These are phyloP conservation scores for Calameuta idolon DNA, from an alignment of 2,888 invertebrate species.

Conservation along the genomic window DNA sequence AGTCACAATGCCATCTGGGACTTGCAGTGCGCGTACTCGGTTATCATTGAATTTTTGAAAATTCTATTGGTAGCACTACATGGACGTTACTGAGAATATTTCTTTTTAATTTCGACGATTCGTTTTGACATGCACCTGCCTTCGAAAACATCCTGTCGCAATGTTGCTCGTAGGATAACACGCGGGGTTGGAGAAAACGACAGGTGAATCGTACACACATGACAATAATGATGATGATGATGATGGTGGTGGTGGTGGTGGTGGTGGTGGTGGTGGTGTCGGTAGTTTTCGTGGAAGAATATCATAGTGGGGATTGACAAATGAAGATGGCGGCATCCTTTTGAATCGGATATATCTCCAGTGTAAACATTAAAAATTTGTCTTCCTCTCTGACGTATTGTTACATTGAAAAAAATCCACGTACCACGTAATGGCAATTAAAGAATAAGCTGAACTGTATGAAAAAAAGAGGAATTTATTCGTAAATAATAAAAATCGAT, in stretches of 20 bases:
- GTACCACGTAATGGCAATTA: too few relatives aligned
- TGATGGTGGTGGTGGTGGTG: background rate
- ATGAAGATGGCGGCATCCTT: constrained; percentile 44
- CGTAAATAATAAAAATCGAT: background rate
- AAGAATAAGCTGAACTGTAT: too few relatives aligned
- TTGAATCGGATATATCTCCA: constrained; percentile 28
- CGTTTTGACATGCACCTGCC: constrained; percentile 2
- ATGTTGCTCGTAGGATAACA: background rate
- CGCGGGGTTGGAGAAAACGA: background rate
- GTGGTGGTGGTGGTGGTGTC: background rate
- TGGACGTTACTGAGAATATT: background rate
- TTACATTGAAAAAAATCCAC: background rate
- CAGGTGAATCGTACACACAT: background rate
- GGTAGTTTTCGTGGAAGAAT: background rate
- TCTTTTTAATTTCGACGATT: background rate
- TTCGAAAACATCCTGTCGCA: background rate
- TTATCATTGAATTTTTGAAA: background rate
- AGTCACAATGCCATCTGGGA: background rate
- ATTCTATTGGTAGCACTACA: background rate
- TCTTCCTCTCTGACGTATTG: background rate
- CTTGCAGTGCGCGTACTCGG: background rate
- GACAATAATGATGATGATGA: background rate
- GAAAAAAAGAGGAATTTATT: background rate
- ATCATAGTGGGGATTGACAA: constrained; percentile 38
- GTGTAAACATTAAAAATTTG: background rate